Evolutionary conservation across 1,140 invertebrate species (phyloP), one percentile per base, ranked within the genome.

Genomic region (Caenorhabditis inopinata): DNA sequence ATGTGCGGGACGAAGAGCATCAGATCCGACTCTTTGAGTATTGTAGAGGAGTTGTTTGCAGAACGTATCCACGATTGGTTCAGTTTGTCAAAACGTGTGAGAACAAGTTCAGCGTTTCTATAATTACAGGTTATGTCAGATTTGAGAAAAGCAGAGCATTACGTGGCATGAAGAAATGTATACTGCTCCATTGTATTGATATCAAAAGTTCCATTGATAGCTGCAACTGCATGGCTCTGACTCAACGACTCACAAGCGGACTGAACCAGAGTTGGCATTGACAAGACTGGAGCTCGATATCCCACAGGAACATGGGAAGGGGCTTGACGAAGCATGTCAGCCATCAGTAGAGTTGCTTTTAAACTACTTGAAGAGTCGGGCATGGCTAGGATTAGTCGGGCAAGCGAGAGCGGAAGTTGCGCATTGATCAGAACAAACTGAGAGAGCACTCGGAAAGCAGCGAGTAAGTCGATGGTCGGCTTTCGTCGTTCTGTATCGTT

Each of bases 271-370:
- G 35, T 46, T 21, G 82, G 79, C 80, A 82, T 53, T n/a, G 79
- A 81, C 18, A 83, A 62, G 16, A 82, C 76, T 9, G 32, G 51
- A 25, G 80, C 68, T 3, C 79, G 48, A 76, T 81, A 83, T 23
- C 46, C 73, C n/a, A 25, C 32, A 16, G 82, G 82, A 14, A 83
- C 47, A 27, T 84, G 58, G 9, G 82, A 73, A n/a, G 82, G 58
- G 5, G 79, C 82, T 48, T 81, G 68, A 58, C 82, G 16, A 21
- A 83, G 47, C 48, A 83, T 62, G 42, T 83, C 82, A 38, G 79
- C 78, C 18, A 83, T 75, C n/a, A 83, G 75, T 18, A 83, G 82
- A 12, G 82, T 83, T 16, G 82, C 82, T 45, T 83, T 83, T 12
- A 83, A 23, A 29, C 74, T 53, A 25, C 74, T 48, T 2, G 82